These are phyloP conservation scores for Deroptyus accipitrinus DNA, from an alignment of 2,113 vertebrate genomes.

Conservation along the genomic window DNA sequence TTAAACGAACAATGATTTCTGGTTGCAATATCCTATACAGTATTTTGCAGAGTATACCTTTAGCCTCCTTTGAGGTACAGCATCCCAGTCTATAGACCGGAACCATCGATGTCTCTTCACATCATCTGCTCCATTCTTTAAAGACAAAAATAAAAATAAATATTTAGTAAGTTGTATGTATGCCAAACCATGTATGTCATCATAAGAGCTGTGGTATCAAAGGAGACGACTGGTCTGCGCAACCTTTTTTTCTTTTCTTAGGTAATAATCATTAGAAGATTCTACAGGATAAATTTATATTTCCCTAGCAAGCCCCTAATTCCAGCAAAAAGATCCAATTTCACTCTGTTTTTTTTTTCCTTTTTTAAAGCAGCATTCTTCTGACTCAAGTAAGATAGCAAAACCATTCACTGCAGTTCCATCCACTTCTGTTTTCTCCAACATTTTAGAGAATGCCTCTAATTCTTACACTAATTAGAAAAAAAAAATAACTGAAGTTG, in stretches of 20 bases:
- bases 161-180: neutral
- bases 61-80: constrained; percentile 84
- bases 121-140: constrained; percentile 92
- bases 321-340: neutral
- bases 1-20: constrained; percentile 1
- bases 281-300: neutral
- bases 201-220: neutral
- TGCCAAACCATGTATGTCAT: neutral
- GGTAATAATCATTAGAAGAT: neutral
- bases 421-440: neutral
- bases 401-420: neutral
- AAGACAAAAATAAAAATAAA: neutral
- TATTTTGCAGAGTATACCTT: constrained; percentile 77
- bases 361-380: neutral
- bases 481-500: neutral
- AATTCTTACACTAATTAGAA: neutral
- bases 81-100: constrained; percentile 89
- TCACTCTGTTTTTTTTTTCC: neutral
- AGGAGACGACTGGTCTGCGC: neutral
- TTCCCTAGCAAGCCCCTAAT: neutral
- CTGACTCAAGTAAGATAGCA: neutral
- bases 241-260: neutral
- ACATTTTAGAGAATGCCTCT: neutral
- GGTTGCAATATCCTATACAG: neutral
- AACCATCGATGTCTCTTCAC: constrained; percentile 95